phyloP scores from a whole-genome alignment of 2,888 invertebrate species.

The Pocota personata region DNA sequence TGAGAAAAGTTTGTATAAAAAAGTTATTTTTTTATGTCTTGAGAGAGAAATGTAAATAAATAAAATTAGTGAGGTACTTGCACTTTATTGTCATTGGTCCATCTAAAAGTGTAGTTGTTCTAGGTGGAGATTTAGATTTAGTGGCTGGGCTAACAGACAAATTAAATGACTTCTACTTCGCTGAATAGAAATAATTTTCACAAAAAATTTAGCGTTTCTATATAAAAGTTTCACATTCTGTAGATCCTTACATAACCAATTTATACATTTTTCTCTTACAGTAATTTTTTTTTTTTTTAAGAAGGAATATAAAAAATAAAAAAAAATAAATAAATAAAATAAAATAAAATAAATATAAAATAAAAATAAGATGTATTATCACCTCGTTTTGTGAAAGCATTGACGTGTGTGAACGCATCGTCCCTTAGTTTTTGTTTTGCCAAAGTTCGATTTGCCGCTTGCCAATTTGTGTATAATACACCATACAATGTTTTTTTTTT shows the following conservation, averaged over 20 bases:
- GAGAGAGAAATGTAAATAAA: too few relatives aligned
- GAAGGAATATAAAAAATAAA: slow-evolving; percentile 25
- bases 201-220: too few relatives aligned
- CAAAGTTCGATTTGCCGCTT: slow-evolving; percentile 51
- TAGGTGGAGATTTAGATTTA: too few relatives aligned
- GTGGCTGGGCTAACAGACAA: too few relatives aligned
- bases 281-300: slow-evolving; percentile 14
- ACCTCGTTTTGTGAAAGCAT: slow-evolving; percentile 73
- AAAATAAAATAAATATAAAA: slow-evolving; percentile 56
- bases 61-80: too few relatives aligned
- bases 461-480: slow-evolving; percentile 66
- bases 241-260: neutral
- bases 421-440: slow-evolving; percentile 41
- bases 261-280: neutral
- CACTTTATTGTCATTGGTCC: too few relatives aligned
- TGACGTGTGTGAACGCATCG: slow-evolving; percentile 54
- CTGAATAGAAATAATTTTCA: too few relatives aligned
- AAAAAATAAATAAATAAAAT: slow-evolving; percentile 7
- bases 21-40: too few relatives aligned
- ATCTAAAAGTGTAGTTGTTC: too few relatives aligned
- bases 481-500: slow-evolving; percentile 30
- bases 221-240: neutral
- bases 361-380: slow-evolving; percentile 55
- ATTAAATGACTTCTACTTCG: too few relatives aligned
- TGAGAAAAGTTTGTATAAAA: too few relatives aligned